Base-by-base conservation (phyloP, 2,113 vertebrate genomes). In the Larimichthys crocea region DNA sequence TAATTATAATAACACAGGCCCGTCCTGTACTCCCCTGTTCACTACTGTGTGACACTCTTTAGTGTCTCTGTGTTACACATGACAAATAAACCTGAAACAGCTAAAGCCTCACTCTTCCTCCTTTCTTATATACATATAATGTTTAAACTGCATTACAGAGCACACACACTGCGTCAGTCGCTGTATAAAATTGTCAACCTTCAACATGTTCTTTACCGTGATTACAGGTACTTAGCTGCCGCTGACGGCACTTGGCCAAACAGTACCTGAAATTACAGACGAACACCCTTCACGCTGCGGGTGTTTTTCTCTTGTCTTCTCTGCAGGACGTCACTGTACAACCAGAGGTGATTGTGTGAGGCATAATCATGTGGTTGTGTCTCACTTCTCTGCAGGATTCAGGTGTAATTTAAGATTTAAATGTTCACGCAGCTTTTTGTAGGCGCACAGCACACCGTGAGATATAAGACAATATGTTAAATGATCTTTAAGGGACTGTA, bases 141-240 rank as follows among this genome's bases (percentile, higher is more conserved):
- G 8, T 67, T 86, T 14, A 35, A 67, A 24, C 2, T 61, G 10
- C 52, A 35, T 19, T 48, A 56, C 4, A 35, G 12, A 14, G 29
- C n/a, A n/a, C 20, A 50, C 24, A 46, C 7, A 11, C 19, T 20
- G 35, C 10, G 0, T 24, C 29, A 52, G 49, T 66, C 0, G 0
- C 31, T 11, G 7, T 16, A 42, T 64, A 57, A 76, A 76, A 52
- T 65, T 46, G 20, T 60, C 2, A 2, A 14, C 72, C 52, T 63
- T 74, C 4, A 29, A 69, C 44, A 61, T 24, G 62, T 62, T 76
- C 71, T 84, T 83, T 44, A 52, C 24, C 4, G 2, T 63, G 53
- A 86, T 79, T 79, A 73, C 6, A 69, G 56, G 16, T 35, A 59
- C 64, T 79, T 57, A 48, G 14, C n/a, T 14, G 63, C 52, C 46